These are phyloP conservation scores for Penaeus indicus DNA, from an alignment of 1,140 invertebrate species.

Conservation along the genomic window DNA sequence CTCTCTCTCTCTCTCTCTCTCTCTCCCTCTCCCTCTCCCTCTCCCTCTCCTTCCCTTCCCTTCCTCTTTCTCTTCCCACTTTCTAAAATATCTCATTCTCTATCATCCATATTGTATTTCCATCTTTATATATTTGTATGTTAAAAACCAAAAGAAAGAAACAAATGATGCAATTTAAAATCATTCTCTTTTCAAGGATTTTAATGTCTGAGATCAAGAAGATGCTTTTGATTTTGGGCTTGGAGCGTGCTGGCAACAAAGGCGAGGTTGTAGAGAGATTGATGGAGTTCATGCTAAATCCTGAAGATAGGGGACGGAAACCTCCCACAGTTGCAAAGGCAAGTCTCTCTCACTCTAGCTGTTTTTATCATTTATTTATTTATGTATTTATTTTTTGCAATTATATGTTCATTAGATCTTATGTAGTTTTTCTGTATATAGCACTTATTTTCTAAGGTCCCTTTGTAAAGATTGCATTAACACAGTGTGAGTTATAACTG, in stretches of 20 bases:
- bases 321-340: constrained; percentile 18
- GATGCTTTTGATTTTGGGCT: constrained; percentile 45
- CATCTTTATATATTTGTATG: no score
- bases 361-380: not conserved
- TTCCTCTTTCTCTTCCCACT: no score
- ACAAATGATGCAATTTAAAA: not conserved
- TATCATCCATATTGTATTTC: no score
- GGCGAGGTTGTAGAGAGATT: constrained; percentile 37
- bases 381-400: no score
- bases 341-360: not conserved
- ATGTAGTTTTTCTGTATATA: no score
- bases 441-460: no score
- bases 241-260: constrained; percentile 42
- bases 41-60: no score
- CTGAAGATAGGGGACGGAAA: constrained; percentile 31
- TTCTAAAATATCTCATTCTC: no score
- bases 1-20: not conserved
- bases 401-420: no score
- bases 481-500: no score
- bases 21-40: no score
- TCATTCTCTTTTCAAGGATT: constrained; percentile 3
- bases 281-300: constrained; percentile 46
- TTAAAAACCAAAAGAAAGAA: not conserved
- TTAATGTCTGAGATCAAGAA: constrained; percentile 40
- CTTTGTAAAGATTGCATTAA: no score